A percentile compares a stretch with the other conserved stretches of the same genome.
Conservation (phyloP, 2,888 invertebrate species). For the Candidula unifasciata region DNA sequence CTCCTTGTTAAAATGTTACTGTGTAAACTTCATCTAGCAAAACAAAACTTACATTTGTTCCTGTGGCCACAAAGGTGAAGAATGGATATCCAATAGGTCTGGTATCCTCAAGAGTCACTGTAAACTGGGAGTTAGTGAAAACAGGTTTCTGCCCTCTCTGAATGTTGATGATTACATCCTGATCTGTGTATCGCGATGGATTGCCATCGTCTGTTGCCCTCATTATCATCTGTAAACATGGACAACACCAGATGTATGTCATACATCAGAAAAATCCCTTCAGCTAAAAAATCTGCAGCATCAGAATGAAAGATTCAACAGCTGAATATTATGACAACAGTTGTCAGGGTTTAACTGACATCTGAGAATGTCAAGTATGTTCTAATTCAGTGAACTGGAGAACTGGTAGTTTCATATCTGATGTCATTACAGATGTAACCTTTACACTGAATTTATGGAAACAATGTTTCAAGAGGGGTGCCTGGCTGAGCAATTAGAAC, state of each 20-base stretch:
- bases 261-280: background rate
- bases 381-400: too few relatives aligned
- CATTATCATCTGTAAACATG: conserved; percentile 49
- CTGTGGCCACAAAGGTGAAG: conserved; percentile 4
- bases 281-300: background rate
- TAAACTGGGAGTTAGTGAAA: conserved; percentile 52
- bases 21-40: background rate
- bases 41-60: conserved; percentile 41
- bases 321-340: background rate
- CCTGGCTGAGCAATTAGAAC: too few relatives aligned
- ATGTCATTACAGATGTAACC: too few relatives aligned
- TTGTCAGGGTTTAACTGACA: background rate
- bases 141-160: conserved; percentile 57
- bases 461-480: too few relatives aligned
- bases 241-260: background rate
- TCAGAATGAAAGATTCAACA: background rate
- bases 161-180: conserved; percentile 62
- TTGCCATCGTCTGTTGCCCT: conserved; percentile 53
- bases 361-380: too few relatives aligned
- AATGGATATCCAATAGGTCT: conserved; percentile 56
- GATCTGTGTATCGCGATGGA: conserved; percentile 36
- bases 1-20: too few relatives aligned
- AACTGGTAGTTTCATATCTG: too few relatives aligned
- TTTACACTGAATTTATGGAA: too few relatives aligned
- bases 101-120: conserved; percentile 62